Percentiles rank a stretch among this genome's conserved stretches.
These are phyloP conservation scores for Poeciliopsis retropinna DNA, from an alignment of 2,113 vertebrate species.

Conservation along the genomic window DNA sequence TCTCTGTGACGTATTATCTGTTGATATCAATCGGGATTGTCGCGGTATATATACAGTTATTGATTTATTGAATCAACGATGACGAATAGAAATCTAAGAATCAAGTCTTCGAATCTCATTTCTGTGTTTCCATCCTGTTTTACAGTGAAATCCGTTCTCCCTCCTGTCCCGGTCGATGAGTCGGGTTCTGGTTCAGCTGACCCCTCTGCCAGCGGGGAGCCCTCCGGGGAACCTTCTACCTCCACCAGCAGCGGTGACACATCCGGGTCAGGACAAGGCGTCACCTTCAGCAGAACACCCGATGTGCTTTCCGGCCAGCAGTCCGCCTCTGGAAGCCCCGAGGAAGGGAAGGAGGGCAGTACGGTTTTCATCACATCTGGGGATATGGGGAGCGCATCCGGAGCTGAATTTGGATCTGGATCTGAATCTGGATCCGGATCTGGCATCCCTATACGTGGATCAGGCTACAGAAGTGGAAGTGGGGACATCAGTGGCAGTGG, in stretches of 20 bases:
- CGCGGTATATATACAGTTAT: too few species aligned
- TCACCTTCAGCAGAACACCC: conserved; percentile 46
- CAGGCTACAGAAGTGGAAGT: conserved; percentile 25
- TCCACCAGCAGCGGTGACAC: conserved; percentile 48
- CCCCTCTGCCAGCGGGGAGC: conserved; percentile 68
- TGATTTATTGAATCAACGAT: too few species aligned
- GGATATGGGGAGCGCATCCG: conserved; percentile 60
- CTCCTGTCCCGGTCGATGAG: conserved; percentile 60
- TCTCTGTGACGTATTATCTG: too few species aligned
- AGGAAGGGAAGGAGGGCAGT: conserved; percentile 63
- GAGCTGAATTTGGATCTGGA: conserved; percentile 57
- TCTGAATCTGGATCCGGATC: conserved; percentile 57
- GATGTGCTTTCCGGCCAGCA: conserved; percentile 53
- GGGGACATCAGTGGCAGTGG: conserved; percentile 68
- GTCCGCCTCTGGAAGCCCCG: conserved; percentile 53
- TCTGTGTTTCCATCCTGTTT: conserved; percentile 23
- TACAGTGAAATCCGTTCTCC: conserved; percentile 75
- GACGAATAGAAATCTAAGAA: background rate
- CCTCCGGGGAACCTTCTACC: conserved; percentile 55
- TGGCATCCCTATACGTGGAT: conserved; percentile 74
- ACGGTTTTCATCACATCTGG: conserved; percentile 43
- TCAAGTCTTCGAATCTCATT: background rate
- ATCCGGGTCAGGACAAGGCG: conserved; percentile 58
- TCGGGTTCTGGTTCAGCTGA: conserved; percentile 68
- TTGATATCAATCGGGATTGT: too few species aligned